phyloP scores from a whole-genome alignment of 2,888 invertebrate species.

The Myathropa florea region DNA sequence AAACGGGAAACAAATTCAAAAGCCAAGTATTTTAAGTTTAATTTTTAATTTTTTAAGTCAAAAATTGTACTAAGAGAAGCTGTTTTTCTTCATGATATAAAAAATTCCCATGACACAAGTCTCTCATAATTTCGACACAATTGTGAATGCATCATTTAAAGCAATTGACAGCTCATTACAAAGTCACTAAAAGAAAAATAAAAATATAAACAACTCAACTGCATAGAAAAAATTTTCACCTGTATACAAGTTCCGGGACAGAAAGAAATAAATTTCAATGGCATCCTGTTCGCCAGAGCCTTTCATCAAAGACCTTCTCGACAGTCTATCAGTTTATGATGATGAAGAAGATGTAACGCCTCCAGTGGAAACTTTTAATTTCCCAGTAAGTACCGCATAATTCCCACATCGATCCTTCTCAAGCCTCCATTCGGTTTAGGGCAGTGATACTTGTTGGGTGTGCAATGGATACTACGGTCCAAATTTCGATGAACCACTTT shows the following conservation, averaged over 20 bases:
- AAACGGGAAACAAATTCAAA: too few species aligned
- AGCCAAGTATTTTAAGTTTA: too few species aligned
- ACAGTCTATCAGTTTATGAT: constrained; percentile 72
- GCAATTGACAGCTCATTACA: background rate
- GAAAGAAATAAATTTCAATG: constrained; percentile 22
- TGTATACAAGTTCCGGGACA: background rate
- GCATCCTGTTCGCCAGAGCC: constrained; percentile 49
- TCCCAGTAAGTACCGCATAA: constrained; percentile 68
- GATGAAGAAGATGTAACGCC: constrained; percentile 61
- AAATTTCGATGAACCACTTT: constrained; percentile 94
- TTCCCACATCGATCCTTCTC: background rate
- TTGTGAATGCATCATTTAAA: constrained; percentile 10
- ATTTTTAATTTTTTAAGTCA: too few species aligned
- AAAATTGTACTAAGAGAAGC: too few species aligned
- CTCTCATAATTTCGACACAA: background rate
- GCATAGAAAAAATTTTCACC: background rate
- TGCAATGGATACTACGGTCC: constrained; percentile 97
- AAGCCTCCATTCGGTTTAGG: constrained; percentile 72
- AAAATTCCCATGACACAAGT: background rate
- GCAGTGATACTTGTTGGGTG: constrained; percentile 84
- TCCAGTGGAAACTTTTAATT: constrained; percentile 72
- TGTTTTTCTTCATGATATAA: too few species aligned
- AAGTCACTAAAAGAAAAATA: background rate
- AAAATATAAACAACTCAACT: constrained; percentile 58
- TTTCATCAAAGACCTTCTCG: constrained; percentile 35